Evolutionary conservation across 1,140 invertebrate species (phyloP).

Genomic region (Lepidurus packardi): DNA sequence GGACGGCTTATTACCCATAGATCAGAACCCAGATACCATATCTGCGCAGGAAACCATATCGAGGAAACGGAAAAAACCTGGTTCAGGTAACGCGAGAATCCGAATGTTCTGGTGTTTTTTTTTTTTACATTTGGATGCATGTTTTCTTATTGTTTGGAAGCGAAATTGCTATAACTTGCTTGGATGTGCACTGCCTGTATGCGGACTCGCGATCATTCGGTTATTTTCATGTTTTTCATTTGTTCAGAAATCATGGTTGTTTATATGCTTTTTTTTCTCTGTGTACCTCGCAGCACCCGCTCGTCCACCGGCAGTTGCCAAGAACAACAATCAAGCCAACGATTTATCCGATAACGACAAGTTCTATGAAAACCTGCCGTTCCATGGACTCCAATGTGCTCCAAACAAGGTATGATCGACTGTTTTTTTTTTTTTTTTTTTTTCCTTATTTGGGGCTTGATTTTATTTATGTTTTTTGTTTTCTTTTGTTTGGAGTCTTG

Average conservation of each 20-base stretch:
- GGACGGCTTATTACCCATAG: neutral
- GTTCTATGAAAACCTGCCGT: conserved; percentile 88
- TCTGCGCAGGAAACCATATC: conserved; percentile 44
- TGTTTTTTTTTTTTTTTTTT: neutral
- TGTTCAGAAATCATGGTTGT: neutral
- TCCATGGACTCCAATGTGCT: conserved; percentile 82
- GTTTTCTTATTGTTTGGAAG: neutral
- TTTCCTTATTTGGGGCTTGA: neutral
- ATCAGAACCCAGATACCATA: conserved; percentile 44
- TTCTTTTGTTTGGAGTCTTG: neutral
- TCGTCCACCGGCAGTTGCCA: conserved; percentile 39
- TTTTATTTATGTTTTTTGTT: neutral
- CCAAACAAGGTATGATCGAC: conserved; percentile 71
- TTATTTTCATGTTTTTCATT: conserved; percentile 23
- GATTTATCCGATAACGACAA: conserved; percentile 50
- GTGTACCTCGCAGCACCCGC: conserved; percentile 37
- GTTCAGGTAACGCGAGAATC: conserved; percentile 54
- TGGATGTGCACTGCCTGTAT: neutral
- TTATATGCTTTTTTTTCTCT: conserved; percentile 27
- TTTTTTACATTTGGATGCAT: neutral
- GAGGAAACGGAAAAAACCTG: conserved; percentile 70
- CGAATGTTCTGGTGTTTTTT: neutral
- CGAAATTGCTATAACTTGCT: neutral
- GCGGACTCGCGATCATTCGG: neutral
- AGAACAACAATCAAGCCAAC: conserved; percentile 35